Evolutionary conservation across 2,888 invertebrate species (phyloP).

Genomic region (Minunthozetes semirufus): DNA sequence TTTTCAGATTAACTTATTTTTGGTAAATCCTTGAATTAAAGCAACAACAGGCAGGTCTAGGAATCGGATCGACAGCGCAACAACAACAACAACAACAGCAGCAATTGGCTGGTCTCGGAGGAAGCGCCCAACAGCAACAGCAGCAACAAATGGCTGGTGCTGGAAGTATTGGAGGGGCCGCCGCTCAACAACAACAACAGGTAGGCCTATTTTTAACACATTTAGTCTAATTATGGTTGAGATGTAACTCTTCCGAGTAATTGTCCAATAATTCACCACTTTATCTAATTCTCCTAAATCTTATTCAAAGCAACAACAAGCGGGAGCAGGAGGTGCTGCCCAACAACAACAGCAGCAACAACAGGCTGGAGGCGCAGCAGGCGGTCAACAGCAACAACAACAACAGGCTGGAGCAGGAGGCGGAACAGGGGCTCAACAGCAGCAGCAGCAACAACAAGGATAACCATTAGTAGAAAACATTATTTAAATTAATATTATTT

Average conservation of each 20-base stretch:
- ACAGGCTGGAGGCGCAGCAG: background rate
- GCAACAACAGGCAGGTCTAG: background rate
- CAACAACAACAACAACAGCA: conserved; percentile 10
- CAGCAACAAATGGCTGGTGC: background rate
- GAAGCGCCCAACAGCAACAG: conserved; percentile 3
- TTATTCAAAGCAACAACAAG: too few relatives aligned
- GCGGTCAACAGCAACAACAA: conserved; percentile 1
- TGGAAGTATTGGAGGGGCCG: too few relatives aligned
- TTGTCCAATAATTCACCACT: too few relatives aligned
- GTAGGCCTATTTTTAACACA: too few relatives aligned
- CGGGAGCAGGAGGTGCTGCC: background rate
- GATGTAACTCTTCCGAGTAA: too few relatives aligned
- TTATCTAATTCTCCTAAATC: too few relatives aligned
- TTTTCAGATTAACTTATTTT: too few relatives aligned
- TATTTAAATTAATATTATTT: too few relatives aligned
- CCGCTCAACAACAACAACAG: background rate
- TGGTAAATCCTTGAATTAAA: too few relatives aligned
- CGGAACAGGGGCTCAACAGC: background rate
- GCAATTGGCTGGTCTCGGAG: background rate
- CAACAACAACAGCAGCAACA: conserved; percentile 21
- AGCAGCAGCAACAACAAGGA: conserved; percentile 18
- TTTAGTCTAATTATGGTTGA: too few relatives aligned
- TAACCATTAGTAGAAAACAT: too few relatives aligned
- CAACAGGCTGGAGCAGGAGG: background rate
- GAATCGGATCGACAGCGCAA: background rate